These are phyloP conservation scores for Channallabes apus DNA, from an alignment of 2,797 vertebrate species.

Conservation along the genomic window DNA sequence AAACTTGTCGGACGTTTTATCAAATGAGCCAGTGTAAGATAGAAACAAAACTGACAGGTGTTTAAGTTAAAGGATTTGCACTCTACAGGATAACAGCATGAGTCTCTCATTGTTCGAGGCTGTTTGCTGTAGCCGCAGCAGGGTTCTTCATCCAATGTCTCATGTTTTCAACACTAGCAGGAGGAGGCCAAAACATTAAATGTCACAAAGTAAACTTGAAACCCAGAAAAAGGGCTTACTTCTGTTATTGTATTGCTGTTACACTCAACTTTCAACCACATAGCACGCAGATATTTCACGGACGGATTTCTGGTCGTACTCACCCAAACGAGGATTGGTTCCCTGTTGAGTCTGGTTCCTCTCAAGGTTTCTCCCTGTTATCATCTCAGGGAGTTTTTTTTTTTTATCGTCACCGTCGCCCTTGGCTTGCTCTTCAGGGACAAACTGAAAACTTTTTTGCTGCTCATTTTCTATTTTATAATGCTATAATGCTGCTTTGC, in stretches of 20 bases:
- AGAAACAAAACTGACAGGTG: background rate
- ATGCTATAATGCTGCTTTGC: too few relatives aligned
- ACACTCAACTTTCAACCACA: too few relatives aligned
- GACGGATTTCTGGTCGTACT: too few relatives aligned
- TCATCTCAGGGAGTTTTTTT: too few relatives aligned
- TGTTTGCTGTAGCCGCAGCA: conserved; percentile 54
- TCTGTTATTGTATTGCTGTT: background rate
- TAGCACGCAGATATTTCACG: too few relatives aligned
- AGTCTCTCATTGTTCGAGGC: background rate
- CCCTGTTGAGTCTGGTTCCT: too few relatives aligned
- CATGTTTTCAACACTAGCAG: conserved; percentile 68
- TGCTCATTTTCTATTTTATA: too few relatives aligned
- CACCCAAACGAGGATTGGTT: too few relatives aligned
- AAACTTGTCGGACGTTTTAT: background rate
- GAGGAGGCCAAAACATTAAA: background rate
- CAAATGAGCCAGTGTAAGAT: background rate
- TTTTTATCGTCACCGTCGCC: too few relatives aligned
- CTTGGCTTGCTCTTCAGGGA: too few relatives aligned
- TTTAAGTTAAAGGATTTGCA: conserved; percentile 60
- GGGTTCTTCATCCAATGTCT: conserved; percentile 69
- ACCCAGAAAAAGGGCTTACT: background rate
- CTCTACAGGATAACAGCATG: conserved; percentile 21
- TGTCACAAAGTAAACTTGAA: background rate
- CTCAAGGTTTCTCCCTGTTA: too few relatives aligned
- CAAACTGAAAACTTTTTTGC: too few relatives aligned